Base-by-base conservation (phyloP, 2,888 invertebrate species). In the Heliconius sara region DNA sequence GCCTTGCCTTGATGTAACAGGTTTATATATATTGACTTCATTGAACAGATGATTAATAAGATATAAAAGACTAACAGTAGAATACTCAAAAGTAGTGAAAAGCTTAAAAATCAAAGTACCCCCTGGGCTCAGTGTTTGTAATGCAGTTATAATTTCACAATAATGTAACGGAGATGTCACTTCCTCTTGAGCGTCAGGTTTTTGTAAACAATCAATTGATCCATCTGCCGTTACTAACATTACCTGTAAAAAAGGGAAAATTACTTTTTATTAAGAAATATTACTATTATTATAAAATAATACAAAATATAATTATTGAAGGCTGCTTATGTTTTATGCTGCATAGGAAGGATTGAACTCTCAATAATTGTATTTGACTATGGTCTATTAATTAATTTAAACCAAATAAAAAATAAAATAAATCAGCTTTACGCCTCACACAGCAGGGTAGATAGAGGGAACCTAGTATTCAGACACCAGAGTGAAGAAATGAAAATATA, bases 1-100 rank as follows among this genome's bases (percentile, higher is more conserved):
- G 12, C 99, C 99, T 87, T 97, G 97, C 88, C 98, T 98, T n/a
- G 99, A 99, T 0, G 98, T 98, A 1, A 97, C 97, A 0, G 99
- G 99, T 89, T 99, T 99, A 88, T 97, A 97, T 27, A 98, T 95
- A 84, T 96, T 95, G 0, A 99, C 97, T 88, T 96, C 93, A 52
- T 95, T 88, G 89, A 99, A 99, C 25, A 96, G 86, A 85, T 97
- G 97, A 85, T 97, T 97, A 6, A 99, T 93, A 16, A 99, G 91
- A 88, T 97, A 99, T 76, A 99, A 90, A 7, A 98, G 91, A 82
- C 96, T 97, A 0, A 99, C 95, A 1, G 98, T 97, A n/a, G 96
- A 95, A 82, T 97, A 96, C 89, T 99, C 99, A 88, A 98, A 98
- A 82, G 97, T 96, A 3, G 99, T 99, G 88, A 99, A 99, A 88